These are phyloP conservation scores for Lutjanus campechanus DNA, from an alignment of 2,797 vertebrate species.

Conservation along the genomic window DNA sequence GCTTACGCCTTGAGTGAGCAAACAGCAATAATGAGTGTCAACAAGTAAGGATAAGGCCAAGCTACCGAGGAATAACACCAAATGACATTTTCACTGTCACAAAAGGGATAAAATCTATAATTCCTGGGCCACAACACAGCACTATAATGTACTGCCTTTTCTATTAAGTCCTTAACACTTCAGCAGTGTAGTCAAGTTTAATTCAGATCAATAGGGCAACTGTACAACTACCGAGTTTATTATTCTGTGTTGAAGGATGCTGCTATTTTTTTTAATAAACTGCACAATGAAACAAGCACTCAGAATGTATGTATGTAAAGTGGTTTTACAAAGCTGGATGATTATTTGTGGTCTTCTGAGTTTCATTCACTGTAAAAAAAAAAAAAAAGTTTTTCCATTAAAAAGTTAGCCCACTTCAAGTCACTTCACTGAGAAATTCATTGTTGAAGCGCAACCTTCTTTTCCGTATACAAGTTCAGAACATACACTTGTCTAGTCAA, in stretches of 20 bases:
- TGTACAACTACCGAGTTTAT: background rate
- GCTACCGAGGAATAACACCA: slow-evolving; percentile 46
- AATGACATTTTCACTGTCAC: slow-evolving; percentile 33
- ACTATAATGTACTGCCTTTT: background rate
- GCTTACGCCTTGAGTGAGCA: slow-evolving; percentile 52
- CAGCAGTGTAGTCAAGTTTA: background rate
- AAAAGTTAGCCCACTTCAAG: no score
- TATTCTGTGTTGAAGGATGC: background rate
- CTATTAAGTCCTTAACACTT: background rate
- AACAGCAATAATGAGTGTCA: slow-evolving; percentile 71
- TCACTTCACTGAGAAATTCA: no score
- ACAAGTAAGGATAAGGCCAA: slow-evolving; percentile 57
- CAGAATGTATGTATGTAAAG: background rate
- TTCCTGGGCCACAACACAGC: slow-evolving; percentile 2
- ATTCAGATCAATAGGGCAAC: background rate
- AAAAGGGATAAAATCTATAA: slow-evolving; percentile 26
- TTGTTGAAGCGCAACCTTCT: no score
- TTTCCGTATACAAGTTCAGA: no score
- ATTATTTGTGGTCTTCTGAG: background rate
- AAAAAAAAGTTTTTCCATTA: no score
- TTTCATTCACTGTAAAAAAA: background rate
- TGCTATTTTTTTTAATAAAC: background rate
- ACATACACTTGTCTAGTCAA: no score
- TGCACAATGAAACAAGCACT: background rate
- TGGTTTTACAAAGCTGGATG: background rate